Percentiles rank a stretch among this genome's conserved stretches.
Conservation (phyloP, 2,888 invertebrate genomes). For the Drosophila glabriapex region DNA sequence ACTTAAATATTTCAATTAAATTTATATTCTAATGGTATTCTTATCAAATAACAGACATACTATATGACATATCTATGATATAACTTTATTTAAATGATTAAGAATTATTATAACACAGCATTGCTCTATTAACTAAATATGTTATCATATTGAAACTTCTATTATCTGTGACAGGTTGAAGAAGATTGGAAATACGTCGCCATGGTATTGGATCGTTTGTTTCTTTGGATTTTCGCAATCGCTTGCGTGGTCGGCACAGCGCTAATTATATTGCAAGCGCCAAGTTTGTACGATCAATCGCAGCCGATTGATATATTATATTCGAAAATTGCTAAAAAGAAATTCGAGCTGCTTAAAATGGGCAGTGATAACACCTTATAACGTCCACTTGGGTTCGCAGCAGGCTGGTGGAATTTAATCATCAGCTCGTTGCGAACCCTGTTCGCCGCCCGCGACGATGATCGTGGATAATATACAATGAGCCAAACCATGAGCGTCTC, state of each 20-base stretch:
- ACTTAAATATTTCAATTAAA: slow-evolving; percentile 11
- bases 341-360: slow-evolving; percentile 94
- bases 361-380: slow-evolving; percentile 87
- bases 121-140: neutral
- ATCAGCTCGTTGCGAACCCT: slow-evolving; percentile 89
- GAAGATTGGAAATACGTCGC: slow-evolving; percentile 99
- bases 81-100: neutral
- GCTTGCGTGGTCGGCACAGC: slow-evolving; percentile 96
- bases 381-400: slow-evolving; percentile 86
- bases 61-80: neutral
- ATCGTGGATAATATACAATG: slow-evolving; percentile 85
- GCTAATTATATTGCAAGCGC: slow-evolving; percentile 95
- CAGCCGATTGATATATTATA: slow-evolving; percentile 95
- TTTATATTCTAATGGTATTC: neutral
- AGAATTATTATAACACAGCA: neutral
- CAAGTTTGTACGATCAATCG: slow-evolving; percentile 95
- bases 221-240: slow-evolving; percentile 97
- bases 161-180: slow-evolving; percentile 89
- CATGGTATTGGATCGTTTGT: slow-evolving; percentile 97
- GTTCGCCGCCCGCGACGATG: slow-evolving; percentile 88
- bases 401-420: slow-evolving; percentile 90
- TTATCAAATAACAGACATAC: neutral
- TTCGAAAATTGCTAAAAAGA: slow-evolving; percentile 96
- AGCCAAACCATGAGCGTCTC: slow-evolving; percentile 66
- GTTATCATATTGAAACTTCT: neutral